Conservation (phyloP, 2,113 vertebrate species). For the Aviceda subcristata region DNA sequence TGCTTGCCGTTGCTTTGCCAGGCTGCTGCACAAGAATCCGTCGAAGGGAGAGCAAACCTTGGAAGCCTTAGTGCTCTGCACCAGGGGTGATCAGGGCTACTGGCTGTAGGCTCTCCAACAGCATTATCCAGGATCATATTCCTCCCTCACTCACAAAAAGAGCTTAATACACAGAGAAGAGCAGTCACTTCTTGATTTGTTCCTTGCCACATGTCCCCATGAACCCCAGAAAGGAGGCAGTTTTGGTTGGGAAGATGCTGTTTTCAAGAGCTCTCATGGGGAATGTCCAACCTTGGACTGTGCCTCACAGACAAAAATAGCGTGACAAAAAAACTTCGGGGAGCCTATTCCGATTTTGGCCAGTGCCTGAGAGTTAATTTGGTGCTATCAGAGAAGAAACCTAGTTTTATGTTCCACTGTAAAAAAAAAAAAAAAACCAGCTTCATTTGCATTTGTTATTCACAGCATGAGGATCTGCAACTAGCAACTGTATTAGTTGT, state of each 20-base stretch:
- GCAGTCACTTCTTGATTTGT: not conserved
- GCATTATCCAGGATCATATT: fast-evolving
- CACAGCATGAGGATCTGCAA: not conserved
- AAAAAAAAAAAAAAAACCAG: too few relatives aligned
- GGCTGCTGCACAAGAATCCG: not conserved
- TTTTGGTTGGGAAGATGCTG: not conserved
- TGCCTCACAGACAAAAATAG: not conserved
- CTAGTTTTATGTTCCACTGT: not conserved
- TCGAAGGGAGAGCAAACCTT: not conserved
- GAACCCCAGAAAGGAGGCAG: not conserved
- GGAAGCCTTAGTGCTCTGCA: not conserved
- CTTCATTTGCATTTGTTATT: not conserved
- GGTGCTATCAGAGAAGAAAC: not conserved
- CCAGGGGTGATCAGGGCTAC: not conserved
- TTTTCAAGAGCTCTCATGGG: not conserved
- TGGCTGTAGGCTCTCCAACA: not conserved
- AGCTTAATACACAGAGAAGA: not conserved
- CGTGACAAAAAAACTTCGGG: not conserved
- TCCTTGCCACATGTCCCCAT: not conserved
- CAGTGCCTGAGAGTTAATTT: not conserved
- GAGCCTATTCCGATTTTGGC: not conserved
- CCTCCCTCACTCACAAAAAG: not conserved
- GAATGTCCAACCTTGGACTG: not conserved
- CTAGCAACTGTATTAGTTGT: not conserved
- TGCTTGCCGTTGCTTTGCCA: not conserved